A percentile compares a stretch with the other conserved stretches of the same genome.
Evolutionary conservation across 2,888 invertebrate species (phyloP).

Genomic region (Chloroclystis v-ata): DNA sequence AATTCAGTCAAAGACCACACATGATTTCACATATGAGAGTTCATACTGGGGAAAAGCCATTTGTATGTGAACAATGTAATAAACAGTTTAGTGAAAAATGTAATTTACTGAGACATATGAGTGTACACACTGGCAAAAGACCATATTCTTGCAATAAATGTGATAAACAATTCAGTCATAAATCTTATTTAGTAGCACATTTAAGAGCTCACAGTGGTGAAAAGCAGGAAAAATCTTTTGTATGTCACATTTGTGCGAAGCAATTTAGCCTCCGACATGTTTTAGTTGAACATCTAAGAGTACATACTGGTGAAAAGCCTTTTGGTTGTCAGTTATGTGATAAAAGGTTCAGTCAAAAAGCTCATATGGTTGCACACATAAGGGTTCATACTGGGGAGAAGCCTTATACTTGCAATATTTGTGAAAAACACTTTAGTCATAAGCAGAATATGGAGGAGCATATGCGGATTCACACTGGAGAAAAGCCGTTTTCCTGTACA

Average conservation of each 20-base stretch:
- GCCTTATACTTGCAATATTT: neutral
- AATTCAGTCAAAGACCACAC: conserved; percentile 9
- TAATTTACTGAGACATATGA: conserved; percentile 3
- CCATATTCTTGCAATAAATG: conserved; percentile 1
- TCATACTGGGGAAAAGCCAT: conserved; percentile 9
- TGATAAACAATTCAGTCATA: conserved; percentile 1
- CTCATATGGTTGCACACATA: conserved; percentile 1
- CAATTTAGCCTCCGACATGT: conserved; percentile 1
- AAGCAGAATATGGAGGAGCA: conserved; percentile 2
- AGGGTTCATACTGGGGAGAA: conserved; percentile 1
- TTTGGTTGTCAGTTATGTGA: neutral
- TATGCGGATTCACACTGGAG: conserved; percentile 1
- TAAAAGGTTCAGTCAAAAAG: conserved; percentile 1
- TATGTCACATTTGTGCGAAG: conserved; percentile 1
- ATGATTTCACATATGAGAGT: conserved; percentile 6
- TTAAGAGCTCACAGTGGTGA: neutral
- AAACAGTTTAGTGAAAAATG: conserved; percentile 1
- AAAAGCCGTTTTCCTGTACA: neutral
- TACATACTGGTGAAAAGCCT: conserved; percentile 2
- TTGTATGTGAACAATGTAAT: conserved; percentile 7
- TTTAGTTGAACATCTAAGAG: conserved; percentile 1
- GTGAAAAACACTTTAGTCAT: conserved; percentile 1
- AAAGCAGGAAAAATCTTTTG: neutral
- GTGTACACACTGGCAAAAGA: neutral
- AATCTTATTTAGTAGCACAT: conserved; percentile 3